Evolutionary conservation across 2,113 vertebrate species (phyloP).

Genomic region (Tachycineta bicolor): DNA sequence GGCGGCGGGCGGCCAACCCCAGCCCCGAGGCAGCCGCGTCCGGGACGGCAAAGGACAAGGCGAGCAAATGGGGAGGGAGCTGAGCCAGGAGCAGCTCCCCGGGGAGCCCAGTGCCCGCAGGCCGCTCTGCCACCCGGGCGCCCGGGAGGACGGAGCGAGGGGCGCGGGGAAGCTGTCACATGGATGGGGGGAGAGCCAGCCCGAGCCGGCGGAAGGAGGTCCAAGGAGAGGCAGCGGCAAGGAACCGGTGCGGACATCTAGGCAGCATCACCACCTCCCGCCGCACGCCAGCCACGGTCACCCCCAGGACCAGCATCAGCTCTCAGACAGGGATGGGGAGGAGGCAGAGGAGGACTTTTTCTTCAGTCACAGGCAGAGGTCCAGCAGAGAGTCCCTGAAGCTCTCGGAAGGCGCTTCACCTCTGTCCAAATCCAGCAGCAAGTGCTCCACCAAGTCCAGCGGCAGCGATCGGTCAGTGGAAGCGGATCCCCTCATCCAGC

Average conservation of each 20-base stretch:
- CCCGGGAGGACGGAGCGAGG: conserved; percentile 70
- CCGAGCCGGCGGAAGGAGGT: conserved; percentile 46
- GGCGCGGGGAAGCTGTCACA: conserved; percentile 60
- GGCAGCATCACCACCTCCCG: conserved; percentile 22
- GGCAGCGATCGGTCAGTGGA: conserved; percentile 69
- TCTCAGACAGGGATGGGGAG: conserved; percentile 49
- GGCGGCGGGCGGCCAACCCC: background rate
- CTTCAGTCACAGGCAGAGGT: conserved; percentile 27
- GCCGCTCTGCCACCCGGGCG: conserved; percentile 88
- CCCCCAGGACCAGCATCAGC: conserved; percentile 56
- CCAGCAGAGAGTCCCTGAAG: conserved; percentile 58
- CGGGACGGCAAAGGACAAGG: conserved; percentile 54
- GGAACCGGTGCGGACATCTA: conserved; percentile 25
- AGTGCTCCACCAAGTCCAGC: conserved; percentile 65
- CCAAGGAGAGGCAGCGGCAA: conserved; percentile 36
- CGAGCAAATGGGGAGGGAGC: conserved; percentile 32
- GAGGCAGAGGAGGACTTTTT: conserved; percentile 60
- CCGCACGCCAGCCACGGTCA: conserved; percentile 55
- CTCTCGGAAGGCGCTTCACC: conserved; percentile 59
- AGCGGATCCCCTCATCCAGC: conserved; percentile 81
- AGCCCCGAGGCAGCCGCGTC: conserved; percentile 31
- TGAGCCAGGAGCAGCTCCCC: conserved; percentile 55
- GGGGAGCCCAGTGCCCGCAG: conserved; percentile 87
- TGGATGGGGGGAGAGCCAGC: conserved; percentile 43
- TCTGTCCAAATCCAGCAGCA: conserved; percentile 68